phyloP scores from a whole-genome alignment of 2,888 invertebrate species.

The Cotesia congregata region DNA sequence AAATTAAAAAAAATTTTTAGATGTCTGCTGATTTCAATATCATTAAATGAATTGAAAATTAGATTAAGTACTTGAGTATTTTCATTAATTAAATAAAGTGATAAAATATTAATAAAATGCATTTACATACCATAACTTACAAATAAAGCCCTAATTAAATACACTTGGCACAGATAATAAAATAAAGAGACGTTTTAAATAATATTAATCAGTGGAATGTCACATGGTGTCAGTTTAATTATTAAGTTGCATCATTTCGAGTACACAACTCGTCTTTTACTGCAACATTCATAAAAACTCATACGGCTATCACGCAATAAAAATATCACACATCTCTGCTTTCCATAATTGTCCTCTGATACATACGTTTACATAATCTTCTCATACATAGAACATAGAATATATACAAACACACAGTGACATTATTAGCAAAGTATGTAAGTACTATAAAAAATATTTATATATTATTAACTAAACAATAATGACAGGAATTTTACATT shows the following conservation, averaged over 20 bases:
- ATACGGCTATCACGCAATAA: background rate
- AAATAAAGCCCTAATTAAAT: background rate
- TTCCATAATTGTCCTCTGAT: background rate
- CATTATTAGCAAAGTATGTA: background rate
- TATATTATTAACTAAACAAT: background rate
- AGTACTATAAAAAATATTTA: background rate
- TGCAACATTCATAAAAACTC: background rate
- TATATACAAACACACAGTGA: background rate
- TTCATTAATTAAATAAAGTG: too few species aligned
- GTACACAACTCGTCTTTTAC: background rate
- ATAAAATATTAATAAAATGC: too few species aligned
- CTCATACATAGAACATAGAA: background rate
- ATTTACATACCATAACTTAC: background rate
- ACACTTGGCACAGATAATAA: constrained; percentile 6
- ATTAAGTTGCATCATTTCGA: constrained; percentile 8
- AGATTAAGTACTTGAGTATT: too few species aligned
- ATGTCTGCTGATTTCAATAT: too few species aligned
- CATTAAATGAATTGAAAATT: too few species aligned
- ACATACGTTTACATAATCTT: background rate
- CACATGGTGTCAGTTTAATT: constrained; percentile 6
- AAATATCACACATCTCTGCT: background rate
- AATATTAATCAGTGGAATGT: background rate
- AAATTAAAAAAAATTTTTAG: too few species aligned
- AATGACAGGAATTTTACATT: background rate
- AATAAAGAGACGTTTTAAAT: background rate